These are phyloP conservation scores for Chloropsis hardwickii DNA, from an alignment of 2,113 vertebrate species.

Conservation along the genomic window DNA sequence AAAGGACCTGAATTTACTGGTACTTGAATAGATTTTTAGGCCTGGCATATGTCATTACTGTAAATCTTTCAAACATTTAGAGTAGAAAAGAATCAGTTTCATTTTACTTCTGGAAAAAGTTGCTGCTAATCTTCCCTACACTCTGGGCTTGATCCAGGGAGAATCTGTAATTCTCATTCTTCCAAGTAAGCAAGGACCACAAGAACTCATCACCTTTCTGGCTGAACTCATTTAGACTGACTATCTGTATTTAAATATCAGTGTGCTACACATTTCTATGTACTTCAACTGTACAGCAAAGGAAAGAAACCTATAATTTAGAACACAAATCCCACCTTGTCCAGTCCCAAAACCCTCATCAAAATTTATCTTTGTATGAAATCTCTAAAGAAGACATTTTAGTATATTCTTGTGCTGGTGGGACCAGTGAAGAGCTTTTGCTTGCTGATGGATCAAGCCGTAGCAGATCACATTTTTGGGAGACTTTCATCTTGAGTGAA, in stretches of 20 bases:
- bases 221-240: neutral
- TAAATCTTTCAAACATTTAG: slow-evolving; percentile 63
- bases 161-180: neutral
- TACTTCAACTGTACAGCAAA: neutral
- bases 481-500: neutral
- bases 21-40: slow-evolving; percentile 54
- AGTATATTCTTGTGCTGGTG: neutral
- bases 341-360: neutral
- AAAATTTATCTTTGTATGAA: neutral
- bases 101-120: slow-evolving; percentile 45
- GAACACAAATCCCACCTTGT: neutral
- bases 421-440: neutral
- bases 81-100: slow-evolving; percentile 12
- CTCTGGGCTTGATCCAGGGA: neutral
- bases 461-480: neutral
- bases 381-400: neutral
- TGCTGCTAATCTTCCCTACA: neutral
- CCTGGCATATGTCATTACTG: slow-evolving; percentile 62
- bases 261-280: neutral
- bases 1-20: slow-evolving; percentile 57
- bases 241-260: neutral
- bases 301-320: neutral
- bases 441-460: neutral
- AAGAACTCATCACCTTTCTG: neutral
- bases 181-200: neutral